Evolutionary conservation across 1,140 invertebrate species (phyloP).

Genomic region (Aphelinus atriplicis): DNA sequence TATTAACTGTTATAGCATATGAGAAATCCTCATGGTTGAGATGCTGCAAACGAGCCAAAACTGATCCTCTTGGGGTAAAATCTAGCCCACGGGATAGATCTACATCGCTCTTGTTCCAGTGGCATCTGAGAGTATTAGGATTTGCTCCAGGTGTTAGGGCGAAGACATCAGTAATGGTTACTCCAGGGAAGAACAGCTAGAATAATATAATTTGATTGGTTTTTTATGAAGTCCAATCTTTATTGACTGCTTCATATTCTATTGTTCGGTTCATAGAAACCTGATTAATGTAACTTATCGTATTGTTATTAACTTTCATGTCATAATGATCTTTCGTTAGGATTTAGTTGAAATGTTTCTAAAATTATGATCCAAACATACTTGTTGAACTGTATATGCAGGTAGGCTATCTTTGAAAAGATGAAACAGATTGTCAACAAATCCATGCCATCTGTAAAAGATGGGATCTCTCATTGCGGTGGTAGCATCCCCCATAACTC

Average conservation of each 20-base stretch:
- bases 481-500: constrained; percentile 76
- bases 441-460: constrained; percentile 87
- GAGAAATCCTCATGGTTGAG: constrained; percentile 78
- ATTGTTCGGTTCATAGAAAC: too few species aligned
- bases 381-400: constrained; percentile 71
- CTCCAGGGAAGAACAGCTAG: constrained; percentile 73
- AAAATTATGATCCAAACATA: constrained; percentile 39
- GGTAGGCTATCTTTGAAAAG: constrained; percentile 78
- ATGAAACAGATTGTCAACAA: constrained; percentile 82
- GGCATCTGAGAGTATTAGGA: constrained; percentile 62
- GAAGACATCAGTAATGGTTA: constrained; percentile 69
- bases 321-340: background rate
- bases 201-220: constrained; percentile 5
- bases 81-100: constrained; percentile 80
- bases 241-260: too few species aligned
- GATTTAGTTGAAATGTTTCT: constrained; percentile 10
- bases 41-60: constrained; percentile 78
- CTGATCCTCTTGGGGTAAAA: constrained; percentile 75
- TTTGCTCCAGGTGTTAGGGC: constrained; percentile 56
- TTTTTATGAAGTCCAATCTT: too few species aligned
- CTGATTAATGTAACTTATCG: too few species aligned
- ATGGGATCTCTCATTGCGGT: constrained; percentile 84
- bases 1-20: constrained; percentile 72
- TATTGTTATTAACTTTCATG: background rate
- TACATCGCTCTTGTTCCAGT: constrained; percentile 80